phyloP scores from a whole-genome alignment of 2,113 vertebrate species.

The Saccopteryx bilineata region DNA sequence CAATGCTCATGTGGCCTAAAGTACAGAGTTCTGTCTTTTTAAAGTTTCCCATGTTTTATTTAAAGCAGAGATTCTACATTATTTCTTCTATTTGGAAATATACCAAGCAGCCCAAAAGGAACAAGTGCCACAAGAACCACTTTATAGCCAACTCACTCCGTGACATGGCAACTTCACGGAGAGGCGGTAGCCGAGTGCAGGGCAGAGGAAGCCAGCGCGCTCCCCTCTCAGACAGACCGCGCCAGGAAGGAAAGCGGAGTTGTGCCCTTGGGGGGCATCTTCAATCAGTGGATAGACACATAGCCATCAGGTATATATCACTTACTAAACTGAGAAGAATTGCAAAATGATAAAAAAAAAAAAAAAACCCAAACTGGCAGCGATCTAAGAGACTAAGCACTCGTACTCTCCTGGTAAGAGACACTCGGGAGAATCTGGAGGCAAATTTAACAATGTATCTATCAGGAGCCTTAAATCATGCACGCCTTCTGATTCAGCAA shows the following conservation, averaged over 20 bases:
- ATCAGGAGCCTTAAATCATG: neutral
- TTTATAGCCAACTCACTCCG: neutral
- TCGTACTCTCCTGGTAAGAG: neutral
- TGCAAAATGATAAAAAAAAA: neutral
- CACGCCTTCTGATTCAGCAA: neutral
- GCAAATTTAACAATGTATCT: neutral
- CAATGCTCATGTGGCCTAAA: neutral
- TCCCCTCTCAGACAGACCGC: neutral
- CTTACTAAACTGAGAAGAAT: neutral
- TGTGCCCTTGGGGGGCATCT: neutral
- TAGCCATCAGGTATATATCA: neutral
- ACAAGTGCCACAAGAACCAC: neutral
- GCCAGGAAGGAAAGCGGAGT: neutral
- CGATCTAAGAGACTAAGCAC: neutral
- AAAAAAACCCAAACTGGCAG: neutral
- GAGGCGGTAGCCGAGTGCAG: accelerated
- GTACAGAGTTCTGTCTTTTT: neutral
- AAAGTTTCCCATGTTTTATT: neutral
- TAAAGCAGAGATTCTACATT: neutral
- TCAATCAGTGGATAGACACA: neutral
- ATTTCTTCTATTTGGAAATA: constrained; percentile 37
- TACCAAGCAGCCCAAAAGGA: neutral
- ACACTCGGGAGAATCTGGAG: neutral
- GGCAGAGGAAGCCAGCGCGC: neutral
- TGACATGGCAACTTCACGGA: neutral